These are phyloP conservation scores for Xiphorhynchus elegans DNA, from an alignment of 2,113 vertebrate genomes.

Conservation along the genomic window DNA sequence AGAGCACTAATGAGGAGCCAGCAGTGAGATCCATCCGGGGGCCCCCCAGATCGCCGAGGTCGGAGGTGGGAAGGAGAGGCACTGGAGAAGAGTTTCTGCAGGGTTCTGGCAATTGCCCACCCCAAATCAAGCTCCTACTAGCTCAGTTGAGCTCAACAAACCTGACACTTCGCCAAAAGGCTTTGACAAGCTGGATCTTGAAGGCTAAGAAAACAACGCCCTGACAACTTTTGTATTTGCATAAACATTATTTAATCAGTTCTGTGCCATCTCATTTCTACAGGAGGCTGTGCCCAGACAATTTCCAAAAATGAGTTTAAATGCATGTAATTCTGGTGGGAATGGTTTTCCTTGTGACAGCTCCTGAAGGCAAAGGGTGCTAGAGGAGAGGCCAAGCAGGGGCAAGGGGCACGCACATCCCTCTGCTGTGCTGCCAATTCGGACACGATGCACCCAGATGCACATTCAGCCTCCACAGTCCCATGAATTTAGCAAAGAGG, in stretches of 20 bases:
- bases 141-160: constrained; percentile 14
- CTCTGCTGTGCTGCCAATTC: background rate
- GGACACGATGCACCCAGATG: fast-evolving
- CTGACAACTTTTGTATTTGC: constrained; percentile 37
- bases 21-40: background rate
- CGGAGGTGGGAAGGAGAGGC: background rate
- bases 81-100: background rate
- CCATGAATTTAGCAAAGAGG: background rate
- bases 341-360: background rate
- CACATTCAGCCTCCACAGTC: fast-evolving
- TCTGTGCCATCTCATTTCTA: constrained; percentile 58
- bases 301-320: constrained; percentile 54
- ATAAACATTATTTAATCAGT: constrained; percentile 52
- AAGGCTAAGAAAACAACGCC: constrained; percentile 37
- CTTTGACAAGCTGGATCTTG: constrained; percentile 42
- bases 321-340: constrained; percentile 42
- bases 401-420: background rate
- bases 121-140: background rate
- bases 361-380: background rate
- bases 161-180: background rate
- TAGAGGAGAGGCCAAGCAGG: background rate
- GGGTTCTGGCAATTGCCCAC: constrained; percentile 8
- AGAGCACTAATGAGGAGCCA: background rate
- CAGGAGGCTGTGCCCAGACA: constrained; percentile 36
- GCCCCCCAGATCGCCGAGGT: background rate